Base-by-base conservation (phyloP, 2,797 vertebrate genomes). In the Sebastes melanostomus region DNA sequence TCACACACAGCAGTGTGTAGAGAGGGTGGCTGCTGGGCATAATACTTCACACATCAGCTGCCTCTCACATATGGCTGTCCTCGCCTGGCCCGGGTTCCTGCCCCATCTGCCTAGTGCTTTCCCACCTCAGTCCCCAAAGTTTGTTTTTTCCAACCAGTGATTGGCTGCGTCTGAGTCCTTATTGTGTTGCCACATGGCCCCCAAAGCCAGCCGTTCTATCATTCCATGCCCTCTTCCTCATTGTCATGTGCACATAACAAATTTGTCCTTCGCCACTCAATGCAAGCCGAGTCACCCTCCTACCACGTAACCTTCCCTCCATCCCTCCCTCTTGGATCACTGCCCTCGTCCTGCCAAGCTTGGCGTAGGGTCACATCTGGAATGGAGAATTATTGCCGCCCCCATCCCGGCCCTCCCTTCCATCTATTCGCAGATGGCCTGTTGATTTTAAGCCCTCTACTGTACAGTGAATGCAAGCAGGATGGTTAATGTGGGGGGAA, bases 321-420 rank as follows among this genome's bases (percentile, higher is more conserved):
- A 38, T 56, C 69, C 80, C 82, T 55, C 80, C 77, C 78, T 32
- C 54, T 55, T 54, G 60, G 88, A 92, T 89, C 82, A 54, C 66
- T 86, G 88, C 80, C 84, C 83, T 86, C 38, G 20, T 89, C 86
- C 82, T 84, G 90, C 93, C 87, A 91, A 80, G 89, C 84, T 86
- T 95, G 95, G 95, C 95, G 66, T 91, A 95, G 94, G 96, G 96
- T 96, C 96, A 97, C 96, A 98, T 97, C 96, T 97, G 97, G 97
- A 96, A 95, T 94, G 86, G 94, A 94, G 96, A 91, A 88, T 86
- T 89, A 89, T 88, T 86, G 70, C 87, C 90, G 87, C 93, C 91
- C 91, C 94, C 83, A 59, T 95, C 88, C 93, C 91, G 85, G 91
- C 94, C 93, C 94, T 91, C 91, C 94, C 95, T 94, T 94, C 92